Base-by-base conservation (phyloP, 2,888 invertebrate genomes). In the Anaspis maculata region DNA sequence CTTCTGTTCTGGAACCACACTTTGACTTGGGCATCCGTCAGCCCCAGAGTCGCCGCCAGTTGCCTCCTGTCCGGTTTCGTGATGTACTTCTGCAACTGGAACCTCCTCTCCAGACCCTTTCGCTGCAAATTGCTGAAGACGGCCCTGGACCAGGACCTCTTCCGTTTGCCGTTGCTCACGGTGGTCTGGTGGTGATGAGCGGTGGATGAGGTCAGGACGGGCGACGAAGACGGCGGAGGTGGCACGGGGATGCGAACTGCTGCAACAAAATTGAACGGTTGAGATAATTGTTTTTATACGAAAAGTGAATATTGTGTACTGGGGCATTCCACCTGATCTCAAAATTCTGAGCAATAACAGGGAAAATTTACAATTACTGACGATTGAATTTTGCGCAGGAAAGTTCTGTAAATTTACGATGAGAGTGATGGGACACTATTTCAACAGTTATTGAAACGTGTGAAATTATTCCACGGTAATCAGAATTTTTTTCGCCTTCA, bases 51-150 rank as follows among this genome's bases (percentile, higher is more conserved):
- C 3, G 90, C 90, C 0, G 94, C 94, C 39, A 95, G 66, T 62
- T 92, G 91, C 48, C 92, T 70, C 57, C 94, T 71, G 57, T 95
- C 94, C 0, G 92, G 94, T 61, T 94, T 95, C 1, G 92, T 94
- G 41, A 95, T 94, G 59, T 95, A 95, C 62, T 94, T 94, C 63
- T 94, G 94, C 45, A 92, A 77, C 57, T 90, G 87, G 62, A 95
- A 95, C 49, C 92, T 70, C 46, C 89, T 76, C 67, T 95, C 94
- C 33, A 95, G 68, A 0, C 94, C 94, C 61, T 94, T 94, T n/a
- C 94, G 67, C 61, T 95, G 94, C 2, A 94, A 70, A 59, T 91
- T 90, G 56, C 91, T 92, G 62, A 95, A 95, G 1, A 95, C 94
- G 0, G 94, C 94, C 30, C 94, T 72, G 0, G 92, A 92, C 94